Evolutionary conservation across 1,140 invertebrate species (phyloP).

Genomic region (Trichonephila clavata): DNA sequence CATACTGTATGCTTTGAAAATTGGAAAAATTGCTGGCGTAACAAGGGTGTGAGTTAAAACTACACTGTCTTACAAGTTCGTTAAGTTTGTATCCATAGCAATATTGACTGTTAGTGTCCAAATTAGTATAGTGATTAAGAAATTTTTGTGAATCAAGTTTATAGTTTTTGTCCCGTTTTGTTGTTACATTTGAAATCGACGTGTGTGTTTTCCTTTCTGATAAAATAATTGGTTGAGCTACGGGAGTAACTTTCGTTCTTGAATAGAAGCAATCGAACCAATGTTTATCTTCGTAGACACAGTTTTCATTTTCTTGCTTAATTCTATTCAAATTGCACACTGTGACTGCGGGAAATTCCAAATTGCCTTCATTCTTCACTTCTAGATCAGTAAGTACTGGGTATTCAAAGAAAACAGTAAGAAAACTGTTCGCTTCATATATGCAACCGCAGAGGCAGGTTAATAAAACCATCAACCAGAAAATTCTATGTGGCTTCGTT

Average conservation of each 20-base stretch:
- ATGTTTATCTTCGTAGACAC: not conserved
- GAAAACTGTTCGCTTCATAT: not conserved
- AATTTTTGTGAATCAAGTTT: not conserved
- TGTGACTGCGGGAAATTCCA: constrained; percentile 20
- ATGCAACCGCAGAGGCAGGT: not conserved
- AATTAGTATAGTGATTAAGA: not conserved
- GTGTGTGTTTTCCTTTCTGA: not conserved
- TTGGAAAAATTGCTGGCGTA: not conserved
- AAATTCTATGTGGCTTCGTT: not conserved
- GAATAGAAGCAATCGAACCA: not conserved
- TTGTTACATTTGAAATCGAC: not conserved
- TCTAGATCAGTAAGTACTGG: constrained; percentile 7
- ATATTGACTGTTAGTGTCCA: not conserved
- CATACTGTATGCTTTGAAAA: constrained; percentile 23
- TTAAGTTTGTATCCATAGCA: not conserved
- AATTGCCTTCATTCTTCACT: no score
- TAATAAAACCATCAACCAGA: not conserved
- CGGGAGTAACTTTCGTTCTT: rapidly evolving
- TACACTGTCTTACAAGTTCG: not conserved
- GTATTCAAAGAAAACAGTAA: not conserved
- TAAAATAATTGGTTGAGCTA: not conserved
- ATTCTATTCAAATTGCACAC: constrained; percentile 43
- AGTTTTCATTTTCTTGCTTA: not conserved
- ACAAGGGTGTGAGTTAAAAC: not conserved
- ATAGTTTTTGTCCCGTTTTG: not conserved